phyloP scores from a whole-genome alignment of 1,140 invertebrate genomes.

The Hyposmocoma kahamanoa region DNA sequence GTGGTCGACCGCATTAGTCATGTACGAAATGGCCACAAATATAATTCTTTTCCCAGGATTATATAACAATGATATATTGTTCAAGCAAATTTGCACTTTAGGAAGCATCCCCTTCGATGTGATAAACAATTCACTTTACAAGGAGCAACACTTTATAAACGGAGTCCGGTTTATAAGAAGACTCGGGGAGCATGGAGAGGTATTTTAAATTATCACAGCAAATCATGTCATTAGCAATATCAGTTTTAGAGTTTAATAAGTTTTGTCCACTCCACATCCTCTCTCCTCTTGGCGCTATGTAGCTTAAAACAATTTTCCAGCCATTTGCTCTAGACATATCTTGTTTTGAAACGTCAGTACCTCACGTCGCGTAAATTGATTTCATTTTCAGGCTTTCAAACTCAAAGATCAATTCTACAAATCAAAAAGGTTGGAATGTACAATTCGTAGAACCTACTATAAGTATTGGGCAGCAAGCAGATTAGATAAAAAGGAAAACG shows the following conservation, averaged over 20 bases:
- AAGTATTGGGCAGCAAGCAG: conserved; percentile 2
- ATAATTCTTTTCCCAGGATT: conserved; percentile 25
- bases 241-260: too few species aligned
- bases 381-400: too few species aligned
- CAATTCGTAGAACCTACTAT: conserved; percentile 13
- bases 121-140: conserved; percentile 14
- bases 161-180: conserved; percentile 17
- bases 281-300: too few species aligned
- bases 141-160: conserved; percentile 11
- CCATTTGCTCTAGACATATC: too few species aligned
- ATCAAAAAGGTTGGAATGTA: conserved; percentile 7
- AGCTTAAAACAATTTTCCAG: too few species aligned
- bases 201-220: too few species aligned
- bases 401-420: conserved; percentile 1
- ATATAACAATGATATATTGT: conserved; percentile 31
- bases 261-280: too few species aligned
- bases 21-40: conserved; percentile 38
- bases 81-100: conserved; percentile 30
- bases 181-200: conserved; percentile 5
- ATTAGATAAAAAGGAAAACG: conserved; percentile 3
- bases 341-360: too few species aligned
- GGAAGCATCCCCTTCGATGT: conserved; percentile 28
- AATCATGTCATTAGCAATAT: too few species aligned
- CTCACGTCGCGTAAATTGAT: too few species aligned
- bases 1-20: conserved; percentile 36